Base-by-base conservation (phyloP, 2,113 vertebrate genomes). In the Brienomyrus longianalis region DNA sequence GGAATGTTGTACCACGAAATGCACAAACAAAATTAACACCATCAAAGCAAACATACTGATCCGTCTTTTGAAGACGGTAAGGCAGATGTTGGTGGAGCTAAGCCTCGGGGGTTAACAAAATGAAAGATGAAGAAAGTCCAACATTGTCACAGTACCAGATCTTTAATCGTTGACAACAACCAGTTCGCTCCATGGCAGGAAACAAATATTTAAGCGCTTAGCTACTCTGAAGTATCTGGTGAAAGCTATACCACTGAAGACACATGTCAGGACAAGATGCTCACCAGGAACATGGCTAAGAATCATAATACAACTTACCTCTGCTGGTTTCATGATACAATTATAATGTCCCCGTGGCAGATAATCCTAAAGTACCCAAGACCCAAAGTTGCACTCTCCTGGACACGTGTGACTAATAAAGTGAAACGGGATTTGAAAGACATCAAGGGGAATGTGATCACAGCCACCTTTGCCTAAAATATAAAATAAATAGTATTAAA, bases 191-290 rank as follows among this genome's bases (percentile, higher is more conserved):
- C 35, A 80, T 0, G 0, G 74, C 74, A 80, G 35, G 74, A 80
- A 80, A 80, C 74, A 43, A 80, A 80, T 39, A 80, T 80, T 80
- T 80, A 80, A 80, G 74, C 35, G 74, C 74, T 80, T 80, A 80
- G 35, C 74, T 80, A 80, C 74, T 80, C 31, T 80, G 74, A 80
- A 80, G 74, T 35, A 80, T 43, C 74, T 80, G 74, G 35, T 80
- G 74, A 80, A 35, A 80, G 74, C 74, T 43, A 80, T 80, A 80
- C 35, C 31, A 39, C 35, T 80, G 74, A 80, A 80, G 74, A 70
- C 62, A 70, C 62, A 27, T 11, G 62, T 80, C 31, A 4, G 6
- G 35, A 80, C 74, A 19, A 80, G 74, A 80, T 43, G 74, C 13
- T 80, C 19, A 43, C 35, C 31, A 80, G 74, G 43, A 39, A 80